Percentiles rank a stretch among this genome's conserved stretches.
phyloP scores from a whole-genome alignment of 1,140 invertebrate species.

The Acromyrmex charruanus region DNA sequence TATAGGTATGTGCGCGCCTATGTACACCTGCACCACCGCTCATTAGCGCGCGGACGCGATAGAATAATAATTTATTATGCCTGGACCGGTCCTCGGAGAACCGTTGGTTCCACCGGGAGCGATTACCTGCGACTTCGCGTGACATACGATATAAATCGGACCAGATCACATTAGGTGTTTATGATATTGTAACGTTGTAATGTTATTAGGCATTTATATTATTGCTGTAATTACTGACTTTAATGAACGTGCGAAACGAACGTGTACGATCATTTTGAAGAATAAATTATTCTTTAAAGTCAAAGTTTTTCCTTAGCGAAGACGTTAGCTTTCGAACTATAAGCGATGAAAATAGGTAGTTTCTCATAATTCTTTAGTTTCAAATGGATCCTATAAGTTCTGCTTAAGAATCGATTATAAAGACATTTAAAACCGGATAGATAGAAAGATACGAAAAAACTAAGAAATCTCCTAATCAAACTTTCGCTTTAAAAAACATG shows the following conservation, averaged over 20 bases:
- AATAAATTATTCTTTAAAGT: neutral
- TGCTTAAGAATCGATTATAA: neutral
- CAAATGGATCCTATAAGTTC: neutral
- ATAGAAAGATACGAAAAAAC: neutral
- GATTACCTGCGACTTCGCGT: constrained; percentile 19
- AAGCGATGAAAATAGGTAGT: neutral
- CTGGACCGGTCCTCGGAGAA: neutral
- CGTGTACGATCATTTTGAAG: neutral
- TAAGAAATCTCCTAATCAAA: neutral
- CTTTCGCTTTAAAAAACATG: too few species aligned
- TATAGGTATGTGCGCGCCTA: constrained; percentile 4
- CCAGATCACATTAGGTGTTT: constrained; percentile 10
- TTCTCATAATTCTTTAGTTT: neutral
- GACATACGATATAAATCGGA: constrained; percentile 32
- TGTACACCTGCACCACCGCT: constrained; percentile 27
- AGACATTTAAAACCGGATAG: neutral
- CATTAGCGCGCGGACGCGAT: constrained; percentile 47
- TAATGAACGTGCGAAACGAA: neutral
- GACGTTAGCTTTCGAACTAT: neutral
- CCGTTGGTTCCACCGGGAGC: neutral
- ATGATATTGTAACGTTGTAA: neutral
- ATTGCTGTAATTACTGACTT: neutral
- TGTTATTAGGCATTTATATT: neutral
- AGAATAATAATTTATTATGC: constrained; percentile 62
- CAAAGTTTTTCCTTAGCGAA: neutral